Evolutionary conservation across 2,113 vertebrate genomes (phyloP).

Genomic region (Hypocryptadius cinnamomeus): DNA sequence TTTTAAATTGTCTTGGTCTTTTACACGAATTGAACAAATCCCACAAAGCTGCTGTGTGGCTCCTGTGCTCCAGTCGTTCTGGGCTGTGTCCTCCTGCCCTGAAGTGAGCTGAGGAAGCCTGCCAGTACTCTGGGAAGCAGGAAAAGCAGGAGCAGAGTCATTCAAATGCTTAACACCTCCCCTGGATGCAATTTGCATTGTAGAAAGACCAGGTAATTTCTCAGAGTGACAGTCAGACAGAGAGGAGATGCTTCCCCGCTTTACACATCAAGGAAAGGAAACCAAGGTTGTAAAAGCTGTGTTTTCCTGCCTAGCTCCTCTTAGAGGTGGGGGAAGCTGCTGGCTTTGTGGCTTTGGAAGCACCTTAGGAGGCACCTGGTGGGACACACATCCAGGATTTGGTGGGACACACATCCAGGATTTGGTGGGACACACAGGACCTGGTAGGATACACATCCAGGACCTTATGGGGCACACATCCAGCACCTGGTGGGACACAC

Average conservation of each 20-base stretch:
- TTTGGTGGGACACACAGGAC: background rate
- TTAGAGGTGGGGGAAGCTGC: background rate
- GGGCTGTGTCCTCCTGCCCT: background rate
- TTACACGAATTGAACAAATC: background rate
- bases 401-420: too few relatives aligned
- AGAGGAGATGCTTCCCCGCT: background rate
- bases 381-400: background rate
- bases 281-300: background rate
- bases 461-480: background rate
- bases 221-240: background rate
- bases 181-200: background rate
- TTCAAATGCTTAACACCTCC: conserved; percentile 1
- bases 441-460: background rate
- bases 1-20: background rate
- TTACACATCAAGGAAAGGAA: background rate
- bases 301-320: background rate
- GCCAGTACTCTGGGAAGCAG: background rate
- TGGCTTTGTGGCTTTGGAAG: background rate
- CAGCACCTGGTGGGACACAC: background rate
- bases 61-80: background rate
- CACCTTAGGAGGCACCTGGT: background rate
- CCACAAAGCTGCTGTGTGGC: background rate
- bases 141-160: background rate
- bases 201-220: background rate
- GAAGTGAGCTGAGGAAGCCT: background rate